Evolutionary conservation across 1,140 invertebrate genomes (phyloP), one percentile per base, ranked within the genome.

Genomic region (Bombus confusus): DNA sequence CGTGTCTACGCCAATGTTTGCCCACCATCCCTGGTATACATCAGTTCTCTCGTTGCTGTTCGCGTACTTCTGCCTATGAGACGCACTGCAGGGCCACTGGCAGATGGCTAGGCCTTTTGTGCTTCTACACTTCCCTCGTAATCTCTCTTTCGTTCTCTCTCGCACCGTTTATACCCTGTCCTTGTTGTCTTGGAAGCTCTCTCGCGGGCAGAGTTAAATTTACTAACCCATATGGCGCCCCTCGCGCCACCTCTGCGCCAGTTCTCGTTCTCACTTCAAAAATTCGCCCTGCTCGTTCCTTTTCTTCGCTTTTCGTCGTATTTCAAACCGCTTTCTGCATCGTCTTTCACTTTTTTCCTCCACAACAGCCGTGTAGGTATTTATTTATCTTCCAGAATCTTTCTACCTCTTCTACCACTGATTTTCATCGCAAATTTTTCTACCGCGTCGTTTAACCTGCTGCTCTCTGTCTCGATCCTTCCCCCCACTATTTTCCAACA

Each of bases 141-240:
- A 80, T 90, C 81, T 86, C 85, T 80, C 68, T 86, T 41, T 31
- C 37, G 69, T 37, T 78, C 64, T 80, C 62, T 66, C 62, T 59
- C 22, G 59, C 57, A 18, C 22, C 71, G 13, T 6, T 25, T 39
- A 37, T 59, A 62, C 68, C 43, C 86, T 72, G 28, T 77, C 78
- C 47, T 73, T 43, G 66, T 87, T 43, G 62, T 81, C 69, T 78
- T 78, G 76, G 69, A 52, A 52, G 37, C 79, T 88, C 82, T 90
- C 87, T 86, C 52, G 71, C 71, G 78, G 80, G 74, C 88, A 43
- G 77, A 92, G 91, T 92, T 92, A 92, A 93, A 91, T 92, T 91
- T 91, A 92, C 92, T 88, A 91, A 92, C 91, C 92, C 92, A 93
- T 93, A 92, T 93, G 92, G 92, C 85, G 86, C 77, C 85, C 87